Percentiles rank a stretch among this genome's conserved stretches.
phyloP scores from a whole-genome alignment of 2,888 invertebrate species.

The Hybos culiciformis region DNA sequence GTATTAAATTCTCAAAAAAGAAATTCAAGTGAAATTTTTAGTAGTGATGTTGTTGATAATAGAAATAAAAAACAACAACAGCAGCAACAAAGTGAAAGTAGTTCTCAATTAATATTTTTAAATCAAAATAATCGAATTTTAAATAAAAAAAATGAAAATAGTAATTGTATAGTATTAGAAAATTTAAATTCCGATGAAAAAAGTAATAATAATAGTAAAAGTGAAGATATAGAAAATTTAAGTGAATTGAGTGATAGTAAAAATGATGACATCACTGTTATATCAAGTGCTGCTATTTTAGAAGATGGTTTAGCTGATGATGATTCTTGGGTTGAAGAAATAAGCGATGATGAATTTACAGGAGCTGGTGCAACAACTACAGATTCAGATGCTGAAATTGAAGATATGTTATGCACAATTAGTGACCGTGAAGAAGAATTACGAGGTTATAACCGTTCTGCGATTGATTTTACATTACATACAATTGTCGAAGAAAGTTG shows the following conservation, averaged over 20 bases:
- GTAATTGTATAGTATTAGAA: background rate
- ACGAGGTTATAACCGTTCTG: constrained; percentile 66
- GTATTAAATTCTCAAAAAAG: no score
- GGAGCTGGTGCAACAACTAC: constrained; percentile 45
- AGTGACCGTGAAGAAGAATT: constrained; percentile 69
- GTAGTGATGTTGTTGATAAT: constrained; percentile 7
- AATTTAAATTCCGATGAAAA: background rate
- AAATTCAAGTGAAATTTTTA: background rate
- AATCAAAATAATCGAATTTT: constrained; percentile 12
- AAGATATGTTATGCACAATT: constrained; percentile 43
- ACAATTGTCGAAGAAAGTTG: constrained; percentile 91
- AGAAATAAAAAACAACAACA: constrained; percentile 3
- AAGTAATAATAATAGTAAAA: constrained; percentile 5
- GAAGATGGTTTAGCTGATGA: constrained; percentile 82
- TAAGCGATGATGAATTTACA: constrained; percentile 64
- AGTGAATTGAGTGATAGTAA: constrained; percentile 16
- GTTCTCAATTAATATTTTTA: background rate
- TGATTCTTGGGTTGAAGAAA: constrained; percentile 84
- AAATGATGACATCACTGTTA: constrained; percentile 48
- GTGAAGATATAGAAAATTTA: constrained; percentile 1
- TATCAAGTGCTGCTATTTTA: constrained; percentile 57
- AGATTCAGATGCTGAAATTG: constrained; percentile 26
- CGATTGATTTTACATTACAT: constrained; percentile 79
- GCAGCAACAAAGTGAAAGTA: background rate
- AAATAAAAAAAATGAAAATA: constrained; percentile 16